These are phyloP conservation scores for Betta splendens DNA, from an alignment of 2,797 vertebrate genomes.

Conservation along the genomic window DNA sequence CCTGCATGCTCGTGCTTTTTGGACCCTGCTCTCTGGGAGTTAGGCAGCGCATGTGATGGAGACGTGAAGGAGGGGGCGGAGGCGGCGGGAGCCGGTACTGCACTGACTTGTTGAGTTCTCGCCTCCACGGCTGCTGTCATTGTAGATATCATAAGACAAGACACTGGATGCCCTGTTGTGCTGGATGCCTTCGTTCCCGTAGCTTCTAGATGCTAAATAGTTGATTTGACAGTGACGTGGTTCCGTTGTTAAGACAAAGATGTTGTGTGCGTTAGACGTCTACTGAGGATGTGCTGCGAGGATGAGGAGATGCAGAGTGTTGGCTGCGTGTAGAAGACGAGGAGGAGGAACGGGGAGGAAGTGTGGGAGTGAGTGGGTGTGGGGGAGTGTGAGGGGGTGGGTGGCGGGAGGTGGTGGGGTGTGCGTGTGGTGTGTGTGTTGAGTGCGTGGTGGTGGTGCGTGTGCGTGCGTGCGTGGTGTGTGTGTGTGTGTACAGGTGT, in stretches of 20 bases:
- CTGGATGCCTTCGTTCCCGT: constrained; percentile 44
- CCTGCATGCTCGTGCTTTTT: constrained; percentile 68
- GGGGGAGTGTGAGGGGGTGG: too few relatives aligned
- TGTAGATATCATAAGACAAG: constrained; percentile 51
- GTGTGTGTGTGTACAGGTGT: too few relatives aligned
- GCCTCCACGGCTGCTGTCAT: constrained; percentile 48
- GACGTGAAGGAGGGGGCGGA: constrained; percentile 53
- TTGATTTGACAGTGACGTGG: constrained; percentile 52
- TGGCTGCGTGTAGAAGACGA: constrained; percentile 16
- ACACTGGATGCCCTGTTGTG: constrained; percentile 46
- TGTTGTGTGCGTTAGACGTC: constrained; percentile 56
- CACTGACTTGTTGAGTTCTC: constrained; percentile 72
- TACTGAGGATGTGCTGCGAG: constrained; percentile 33
- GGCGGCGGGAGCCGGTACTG: constrained; percentile 69
- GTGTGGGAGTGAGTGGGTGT: too few relatives aligned
- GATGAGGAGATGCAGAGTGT: constrained; percentile 25
- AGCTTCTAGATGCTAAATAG: constrained; percentile 49
- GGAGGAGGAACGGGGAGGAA: too few relatives aligned
- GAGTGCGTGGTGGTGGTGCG: too few relatives aligned
- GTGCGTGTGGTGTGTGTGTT: too few relatives aligned
- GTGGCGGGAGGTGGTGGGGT: too few relatives aligned
- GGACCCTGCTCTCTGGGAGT: constrained; percentile 54
- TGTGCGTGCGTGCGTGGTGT: too few relatives aligned
- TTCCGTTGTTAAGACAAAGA: constrained; percentile 44
- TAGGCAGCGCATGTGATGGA: constrained; percentile 45